Base-by-base conservation (phyloP, 2,888 invertebrate genomes). In the Scaptomyza parva region DNA sequence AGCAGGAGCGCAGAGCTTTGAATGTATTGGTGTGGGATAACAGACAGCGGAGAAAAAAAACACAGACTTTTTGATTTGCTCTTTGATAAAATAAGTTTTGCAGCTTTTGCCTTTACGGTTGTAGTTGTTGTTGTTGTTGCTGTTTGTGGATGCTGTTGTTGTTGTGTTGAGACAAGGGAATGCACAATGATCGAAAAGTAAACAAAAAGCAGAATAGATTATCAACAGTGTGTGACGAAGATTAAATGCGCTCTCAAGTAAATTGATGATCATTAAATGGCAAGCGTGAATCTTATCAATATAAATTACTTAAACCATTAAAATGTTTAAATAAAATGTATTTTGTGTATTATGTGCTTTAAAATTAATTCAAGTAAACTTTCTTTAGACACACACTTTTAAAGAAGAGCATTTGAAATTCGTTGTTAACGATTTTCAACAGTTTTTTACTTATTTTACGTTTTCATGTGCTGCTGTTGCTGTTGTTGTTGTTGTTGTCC, bases 61-160 rank as follows among this genome's bases (percentile, higher is more conserved):
- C 63, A 2, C 7, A 26, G 43, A 54, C 44, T 52, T 70, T 70
- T 53, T 55, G 59, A 76, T 59, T 53, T 76, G 53, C 72, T 55
- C 76, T 76, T 65, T 48, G 59, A 48, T 41, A 18, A 47, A 59
- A 18, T 39, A 17, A 64, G 48, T 3, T 40, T 44, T 50, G 51
- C 22, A 40, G 54, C 33, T 44, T 45, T 65, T 26, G 26, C 22
- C 22, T 24, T 30, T 18, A 8, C 30, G 37, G n/a, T n/a, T n/a
- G n/a, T n/a, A n/a, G 35, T 64, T 52, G 54, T 14, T 14, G 7
- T 11, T 30, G 47, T 18, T 8, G 11, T 7, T 41, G 41, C 17
- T 20, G 9, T 35, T 35, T 17, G 37, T 37, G 3, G 17, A 17
- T 37, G 17, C 37, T 37, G 17, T 37, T 33, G n/a, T n/a, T 37